Evolutionary conservation across 2,113 vertebrate species (phyloP).

Genomic region (Catharus minimus): DNA sequence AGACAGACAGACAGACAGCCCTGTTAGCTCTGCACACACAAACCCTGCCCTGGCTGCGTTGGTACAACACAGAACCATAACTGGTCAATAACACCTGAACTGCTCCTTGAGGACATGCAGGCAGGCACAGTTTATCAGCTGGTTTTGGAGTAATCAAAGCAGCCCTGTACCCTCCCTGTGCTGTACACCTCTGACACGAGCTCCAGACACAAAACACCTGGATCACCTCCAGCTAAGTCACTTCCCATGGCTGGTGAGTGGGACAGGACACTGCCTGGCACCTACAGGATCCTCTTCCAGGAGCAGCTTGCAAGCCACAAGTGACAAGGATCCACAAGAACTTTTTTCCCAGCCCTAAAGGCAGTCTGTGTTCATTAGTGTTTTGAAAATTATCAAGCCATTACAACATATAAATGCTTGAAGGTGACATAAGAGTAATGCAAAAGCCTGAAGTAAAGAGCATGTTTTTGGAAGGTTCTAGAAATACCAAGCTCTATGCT

Average conservation of each 20-base stretch:
- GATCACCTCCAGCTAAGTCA: not conserved
- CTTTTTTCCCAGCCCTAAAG: not conserved
- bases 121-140: not conserved
- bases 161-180: not conserved
- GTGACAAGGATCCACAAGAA: not conserved
- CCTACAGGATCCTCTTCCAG: not conserved
- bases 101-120: not conserved
- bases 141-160: not conserved
- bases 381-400: not conserved
- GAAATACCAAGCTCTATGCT: not conserved
- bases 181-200: rapidly evolving
- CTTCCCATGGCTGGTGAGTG: not conserved
- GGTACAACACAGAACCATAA: not conserved
- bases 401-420: not conserved
- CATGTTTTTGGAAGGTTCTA: not conserved
- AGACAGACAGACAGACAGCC: not conserved
- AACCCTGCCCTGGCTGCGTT: rapidly evolving
- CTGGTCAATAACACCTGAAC: rapidly evolving
- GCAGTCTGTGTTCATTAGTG: not conserved
- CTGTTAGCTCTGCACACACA: not conserved
- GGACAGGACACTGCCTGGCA: not conserved
- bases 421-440: not conserved
- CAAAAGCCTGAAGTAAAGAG: not conserved
- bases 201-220: not conserved
- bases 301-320: not conserved